These are phyloP conservation scores for Vultur gryphus DNA, from an alignment of 2,797 vertebrate genomes.

Conservation along the genomic window DNA sequence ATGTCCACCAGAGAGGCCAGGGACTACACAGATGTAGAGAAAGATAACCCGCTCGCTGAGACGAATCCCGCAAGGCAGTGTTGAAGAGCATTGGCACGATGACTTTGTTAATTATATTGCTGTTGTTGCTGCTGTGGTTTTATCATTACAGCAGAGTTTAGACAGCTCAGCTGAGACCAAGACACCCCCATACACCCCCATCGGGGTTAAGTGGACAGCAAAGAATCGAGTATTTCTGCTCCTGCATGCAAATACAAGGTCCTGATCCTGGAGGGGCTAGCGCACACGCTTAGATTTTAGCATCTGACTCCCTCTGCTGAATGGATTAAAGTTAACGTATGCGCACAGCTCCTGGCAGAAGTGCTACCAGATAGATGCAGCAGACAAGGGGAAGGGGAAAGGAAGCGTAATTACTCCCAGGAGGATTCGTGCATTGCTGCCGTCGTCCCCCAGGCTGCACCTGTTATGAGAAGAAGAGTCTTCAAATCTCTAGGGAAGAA, in stretches of 20 bases:
- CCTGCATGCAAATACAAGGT: neutral
- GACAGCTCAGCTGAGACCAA: neutral
- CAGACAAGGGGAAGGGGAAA: neutral
- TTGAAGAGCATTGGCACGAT: neutral
- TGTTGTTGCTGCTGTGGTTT: neutral
- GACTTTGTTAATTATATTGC: neutral
- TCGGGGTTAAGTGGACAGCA: neutral
- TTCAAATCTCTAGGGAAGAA: neutral
- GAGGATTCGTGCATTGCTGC: neutral
- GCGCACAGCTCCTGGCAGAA: neutral
- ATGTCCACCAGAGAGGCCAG: neutral
- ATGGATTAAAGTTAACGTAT: neutral
- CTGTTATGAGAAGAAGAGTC: neutral
- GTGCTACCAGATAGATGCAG: neutral
- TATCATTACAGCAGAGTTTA: neutral
- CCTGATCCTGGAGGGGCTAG: neutral
- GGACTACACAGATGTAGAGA: neutral
- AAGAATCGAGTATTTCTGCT: neutral
- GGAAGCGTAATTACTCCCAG: neutral
- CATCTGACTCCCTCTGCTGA: slow-evolving; percentile 44
- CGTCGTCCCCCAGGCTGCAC: neutral
- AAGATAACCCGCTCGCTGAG: accelerated
- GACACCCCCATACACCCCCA: neutral
- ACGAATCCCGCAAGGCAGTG: neutral
- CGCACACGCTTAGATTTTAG: neutral